These are phyloP conservation scores for Pygoscelis adeliae DNA, from an alignment of 2,113 vertebrate species.

Conservation along the genomic window DNA sequence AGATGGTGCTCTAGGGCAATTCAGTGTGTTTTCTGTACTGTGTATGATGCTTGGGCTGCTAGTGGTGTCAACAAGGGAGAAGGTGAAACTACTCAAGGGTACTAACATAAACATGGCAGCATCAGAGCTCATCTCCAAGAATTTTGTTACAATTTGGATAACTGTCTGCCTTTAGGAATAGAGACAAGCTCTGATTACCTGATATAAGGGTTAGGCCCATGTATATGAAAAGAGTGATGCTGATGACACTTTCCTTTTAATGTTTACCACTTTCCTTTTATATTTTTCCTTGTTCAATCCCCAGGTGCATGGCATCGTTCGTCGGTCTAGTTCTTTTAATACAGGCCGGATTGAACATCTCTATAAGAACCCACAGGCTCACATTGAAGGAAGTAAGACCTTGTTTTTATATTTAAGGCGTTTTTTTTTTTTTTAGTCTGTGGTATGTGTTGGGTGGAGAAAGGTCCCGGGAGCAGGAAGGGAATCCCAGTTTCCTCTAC, in stretches of 20 bases:
- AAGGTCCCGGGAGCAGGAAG: not conserved
- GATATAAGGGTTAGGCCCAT: not conserved
- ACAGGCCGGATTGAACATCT: constrained; percentile 97
- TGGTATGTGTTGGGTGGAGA: not conserved
- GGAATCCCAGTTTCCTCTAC: not conserved
- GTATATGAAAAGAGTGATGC: not conserved
- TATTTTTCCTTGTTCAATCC: not conserved
- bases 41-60: not conserved
- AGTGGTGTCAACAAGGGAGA: not conserved
- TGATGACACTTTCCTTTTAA: not conserved
- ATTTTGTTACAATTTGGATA: not conserved
- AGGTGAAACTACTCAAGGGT: not conserved
- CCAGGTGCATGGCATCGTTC: constrained; percentile 95
- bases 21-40: not conserved
- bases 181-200: not conserved
- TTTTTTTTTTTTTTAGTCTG: not conserved
- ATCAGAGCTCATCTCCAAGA: not conserved
- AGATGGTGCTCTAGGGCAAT: not conserved
- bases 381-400: constrained; percentile 94
- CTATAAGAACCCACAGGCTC: constrained; percentile 93
- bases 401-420: not conserved
- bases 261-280: not conserved
- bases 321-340: constrained; percentile 97
- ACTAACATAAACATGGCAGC: not conserved
- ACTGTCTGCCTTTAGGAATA: not conserved